Base-by-base conservation (phyloP, 2,113 vertebrate species). In the Helogale parvula region DNA sequence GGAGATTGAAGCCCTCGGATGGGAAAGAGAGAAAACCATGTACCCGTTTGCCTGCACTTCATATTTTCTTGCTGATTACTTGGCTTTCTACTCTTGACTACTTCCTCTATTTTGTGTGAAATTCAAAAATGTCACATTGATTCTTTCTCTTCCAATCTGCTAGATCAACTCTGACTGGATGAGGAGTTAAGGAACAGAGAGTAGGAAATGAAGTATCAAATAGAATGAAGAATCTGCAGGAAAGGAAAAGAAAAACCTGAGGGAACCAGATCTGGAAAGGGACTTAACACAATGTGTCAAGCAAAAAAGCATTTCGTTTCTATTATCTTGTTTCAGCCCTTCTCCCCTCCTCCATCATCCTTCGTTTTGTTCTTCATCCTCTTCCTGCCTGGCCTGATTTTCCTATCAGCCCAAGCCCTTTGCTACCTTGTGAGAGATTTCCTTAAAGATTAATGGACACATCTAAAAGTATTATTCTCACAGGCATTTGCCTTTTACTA, bases 401-500 rank as follows among this genome's bases (percentile, higher is more conserved):
- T 86, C 23, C 63, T 41, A 10, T 41, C 76, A 14, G 38, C 9
- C 45, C 21, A 81, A 85, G 35, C 38, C 60, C 10, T 72, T 92
- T 88, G 38, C 57, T 65, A 21, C 41, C n/a, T 94, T 82, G 10
- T 88, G 54, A 92, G 50, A n/a, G n/a, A n/a, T n/a, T 93, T 96
- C 45, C 17, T 97, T 2, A 66, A 72, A 47, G 41, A 45, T 69
- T 76, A 77, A 31, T 50, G 13, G 41, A 33, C 77, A 69, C 10
- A 85, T 88, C 29, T 94, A 65, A 83, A 85, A 79, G 29, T 90
- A 84, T 71, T 90, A 79, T 47, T 96, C 4, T 17, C 45, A 80
- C 7, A 81, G 29, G 65, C 60, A 88, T 93, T 88, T 93, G n/a
- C 35, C 79, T 68, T 79, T 95, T 88, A 84, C 63, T 90, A 57